Evolutionary conservation across 2,888 invertebrate genomes (phyloP).

Genomic region (Hirtodrosophila histrioides): DNA sequence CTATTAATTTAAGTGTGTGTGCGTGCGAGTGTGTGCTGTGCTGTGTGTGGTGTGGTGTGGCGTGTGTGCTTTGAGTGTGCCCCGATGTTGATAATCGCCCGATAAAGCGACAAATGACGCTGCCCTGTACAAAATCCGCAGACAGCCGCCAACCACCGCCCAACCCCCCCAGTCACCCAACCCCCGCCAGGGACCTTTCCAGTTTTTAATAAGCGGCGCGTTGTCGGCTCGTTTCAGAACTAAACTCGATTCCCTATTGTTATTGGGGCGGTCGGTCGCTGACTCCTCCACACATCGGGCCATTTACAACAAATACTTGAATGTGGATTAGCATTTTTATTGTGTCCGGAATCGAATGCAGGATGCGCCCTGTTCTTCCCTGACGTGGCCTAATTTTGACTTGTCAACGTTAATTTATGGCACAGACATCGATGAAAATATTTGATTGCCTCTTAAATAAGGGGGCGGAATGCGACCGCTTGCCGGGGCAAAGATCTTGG

Average conservation of each 20-base stretch:
- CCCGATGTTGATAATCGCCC: conserved; percentile 64
- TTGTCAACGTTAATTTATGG: conserved; percentile 70
- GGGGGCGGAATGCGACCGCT: conserved; percentile 18
- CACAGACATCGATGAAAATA: conserved; percentile 62
- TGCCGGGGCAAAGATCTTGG: conserved; percentile 27
- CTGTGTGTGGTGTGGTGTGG: conserved; percentile 17
- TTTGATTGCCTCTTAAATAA: conserved; percentile 64
- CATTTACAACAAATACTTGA: conserved; percentile 32
- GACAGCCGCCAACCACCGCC: conserved; percentile 6
- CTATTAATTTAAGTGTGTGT: conserved; percentile 65
- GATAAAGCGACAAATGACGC: conserved; percentile 70
- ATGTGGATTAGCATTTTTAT: conserved; percentile 65
- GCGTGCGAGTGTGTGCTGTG: conserved; percentile 28
- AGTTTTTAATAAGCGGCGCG: conserved; percentile 50
- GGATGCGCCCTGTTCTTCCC: conserved; percentile 34
- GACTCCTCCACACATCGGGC: conserved; percentile 20
- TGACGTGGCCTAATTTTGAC: conserved; percentile 58
- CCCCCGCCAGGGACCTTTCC: conserved; percentile 1
- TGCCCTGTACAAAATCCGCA: conserved; percentile 9
- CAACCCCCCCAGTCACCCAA: conserved; percentile 1
- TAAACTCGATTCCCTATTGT: conserved; percentile 42
- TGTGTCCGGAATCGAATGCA: conserved; percentile 43
- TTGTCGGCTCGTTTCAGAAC: conserved; percentile 24
- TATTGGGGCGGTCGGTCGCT: conserved; percentile 44
- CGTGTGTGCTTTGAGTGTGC: conserved; percentile 16